Evolutionary conservation across 2,113 vertebrate genomes (phyloP).

Genomic region (Mesoclemmys tuberculata): DNA sequence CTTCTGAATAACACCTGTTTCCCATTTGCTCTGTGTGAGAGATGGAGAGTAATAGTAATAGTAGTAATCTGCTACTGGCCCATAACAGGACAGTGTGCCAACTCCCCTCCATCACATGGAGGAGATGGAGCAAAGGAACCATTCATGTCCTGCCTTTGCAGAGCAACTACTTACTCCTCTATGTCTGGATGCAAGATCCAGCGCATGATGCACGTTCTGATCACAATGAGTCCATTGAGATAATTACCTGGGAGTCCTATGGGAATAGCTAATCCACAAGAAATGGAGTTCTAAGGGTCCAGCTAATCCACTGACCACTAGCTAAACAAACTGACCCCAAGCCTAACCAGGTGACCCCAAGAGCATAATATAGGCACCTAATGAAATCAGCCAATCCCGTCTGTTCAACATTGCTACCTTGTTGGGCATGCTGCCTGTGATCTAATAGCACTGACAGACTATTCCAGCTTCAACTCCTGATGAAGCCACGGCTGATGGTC

Average conservation of each 20-base stretch:
- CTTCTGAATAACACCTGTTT: not conserved
- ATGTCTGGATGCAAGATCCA: not conserved
- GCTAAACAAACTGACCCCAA: not conserved
- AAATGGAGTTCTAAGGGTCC: not conserved
- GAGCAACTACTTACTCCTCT: not conserved
- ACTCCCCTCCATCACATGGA: not conserved
- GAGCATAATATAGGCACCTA: not conserved
- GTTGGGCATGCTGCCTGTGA: not conserved
- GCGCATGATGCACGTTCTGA: too few species aligned
- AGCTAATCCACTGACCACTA: not conserved
- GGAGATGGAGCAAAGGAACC: not conserved
- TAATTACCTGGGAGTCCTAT: not conserved
- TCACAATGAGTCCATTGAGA: too few species aligned
- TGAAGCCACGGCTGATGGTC: not conserved
- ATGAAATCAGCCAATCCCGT: not conserved
- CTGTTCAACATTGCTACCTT: not conserved
- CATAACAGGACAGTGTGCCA: not conserved
- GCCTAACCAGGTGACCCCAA: not conserved
- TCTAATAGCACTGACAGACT: not conserved
- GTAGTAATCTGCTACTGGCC: not conserved
- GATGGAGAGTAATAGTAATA: not conserved
- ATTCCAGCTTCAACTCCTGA: not conserved
- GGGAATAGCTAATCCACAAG: not conserved
- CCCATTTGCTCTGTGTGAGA: not conserved
- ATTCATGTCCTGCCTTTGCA: not conserved